phyloP scores from a whole-genome alignment of 2,113 vertebrate genomes.

The Psittacus erithacus region DNA sequence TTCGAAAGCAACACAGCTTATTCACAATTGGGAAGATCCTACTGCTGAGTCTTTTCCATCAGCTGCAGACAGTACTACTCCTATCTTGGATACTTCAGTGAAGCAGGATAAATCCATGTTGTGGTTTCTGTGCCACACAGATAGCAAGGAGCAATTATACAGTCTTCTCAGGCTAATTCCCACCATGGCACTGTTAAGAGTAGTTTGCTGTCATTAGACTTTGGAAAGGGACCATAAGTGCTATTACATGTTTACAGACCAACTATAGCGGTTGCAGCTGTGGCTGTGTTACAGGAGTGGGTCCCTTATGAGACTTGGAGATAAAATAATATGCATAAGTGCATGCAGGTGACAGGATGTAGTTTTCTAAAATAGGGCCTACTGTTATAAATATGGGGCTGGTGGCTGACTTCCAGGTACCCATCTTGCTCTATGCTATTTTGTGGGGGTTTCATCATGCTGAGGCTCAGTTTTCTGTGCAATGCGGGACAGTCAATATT shows the following conservation, averaged over 20 bases:
- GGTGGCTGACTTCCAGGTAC: neutral
- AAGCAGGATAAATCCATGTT: neutral
- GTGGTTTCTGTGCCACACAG: neutral
- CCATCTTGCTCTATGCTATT: neutral
- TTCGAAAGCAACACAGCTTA: neutral
- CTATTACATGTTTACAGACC: neutral
- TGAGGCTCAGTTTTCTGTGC: neutral
- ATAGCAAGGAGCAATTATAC: neutral
- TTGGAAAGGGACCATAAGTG: neutral
- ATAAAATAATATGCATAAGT: neutral
- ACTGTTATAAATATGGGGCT: neutral
- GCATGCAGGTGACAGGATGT: neutral
- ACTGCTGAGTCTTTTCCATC: neutral
- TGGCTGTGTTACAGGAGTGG: neutral
- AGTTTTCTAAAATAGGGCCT: neutral
- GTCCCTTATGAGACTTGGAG: neutral
- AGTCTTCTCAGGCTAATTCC: neutral
- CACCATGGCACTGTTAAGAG: neutral
- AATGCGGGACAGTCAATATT: neutral
- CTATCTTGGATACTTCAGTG: too few species aligned
- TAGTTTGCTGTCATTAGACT: neutral
- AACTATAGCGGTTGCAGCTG: neutral
- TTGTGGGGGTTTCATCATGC: too few species aligned
- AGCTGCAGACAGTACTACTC: neutral
- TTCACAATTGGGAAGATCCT: neutral